Evolutionary conservation across 2,888 invertebrate genomes (phyloP).

Genomic region (Callyntrura sp.): DNA sequence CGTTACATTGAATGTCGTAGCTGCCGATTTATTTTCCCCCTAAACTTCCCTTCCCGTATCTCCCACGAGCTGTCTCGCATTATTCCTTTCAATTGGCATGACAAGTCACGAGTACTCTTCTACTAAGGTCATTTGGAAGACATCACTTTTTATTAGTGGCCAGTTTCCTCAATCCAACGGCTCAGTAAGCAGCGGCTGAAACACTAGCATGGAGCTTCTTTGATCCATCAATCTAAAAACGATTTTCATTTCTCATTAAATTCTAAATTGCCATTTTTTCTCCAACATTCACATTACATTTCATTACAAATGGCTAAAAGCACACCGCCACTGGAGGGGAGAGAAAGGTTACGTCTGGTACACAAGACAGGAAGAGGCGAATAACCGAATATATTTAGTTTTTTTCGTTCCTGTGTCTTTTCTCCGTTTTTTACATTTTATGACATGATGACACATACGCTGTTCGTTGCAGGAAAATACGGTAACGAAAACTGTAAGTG

Average conservation of each 20-base stretch:
- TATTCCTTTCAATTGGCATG: conserved; percentile 69
- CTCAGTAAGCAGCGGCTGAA: background rate
- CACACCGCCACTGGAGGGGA: background rate
- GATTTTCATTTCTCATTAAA: conserved; percentile 49
- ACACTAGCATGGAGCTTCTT: background rate
- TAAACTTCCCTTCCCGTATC: too few relatives aligned
- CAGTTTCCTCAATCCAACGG: background rate
- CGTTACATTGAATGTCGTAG: background rate
- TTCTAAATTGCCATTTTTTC: conserved; percentile 42
- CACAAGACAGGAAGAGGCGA: background rate
- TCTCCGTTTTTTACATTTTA: conserved; percentile 62
- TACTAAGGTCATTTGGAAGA: conserved; percentile 64
- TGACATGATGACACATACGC: conserved; percentile 68
- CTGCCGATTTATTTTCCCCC: too few relatives aligned
- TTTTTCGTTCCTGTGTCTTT: conserved; percentile 39
- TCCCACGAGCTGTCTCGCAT: too few relatives aligned
- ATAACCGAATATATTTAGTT: background rate
- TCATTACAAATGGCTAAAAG: conserved; percentile 52
- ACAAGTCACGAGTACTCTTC: conserved; percentile 73
- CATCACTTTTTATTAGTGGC: conserved; percentile 72
- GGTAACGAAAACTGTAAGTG: background rate
- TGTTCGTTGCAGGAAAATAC: background rate
- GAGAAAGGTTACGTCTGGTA: background rate
- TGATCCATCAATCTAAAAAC: conserved; percentile 41
- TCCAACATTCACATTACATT: conserved; percentile 9